A percentile compares a stretch with the other conserved stretches of the same genome.
Evolutionary conservation across 2,113 vertebrate genomes (phyloP).

Genomic region (Sarotherodon lohbergeri): DNA sequence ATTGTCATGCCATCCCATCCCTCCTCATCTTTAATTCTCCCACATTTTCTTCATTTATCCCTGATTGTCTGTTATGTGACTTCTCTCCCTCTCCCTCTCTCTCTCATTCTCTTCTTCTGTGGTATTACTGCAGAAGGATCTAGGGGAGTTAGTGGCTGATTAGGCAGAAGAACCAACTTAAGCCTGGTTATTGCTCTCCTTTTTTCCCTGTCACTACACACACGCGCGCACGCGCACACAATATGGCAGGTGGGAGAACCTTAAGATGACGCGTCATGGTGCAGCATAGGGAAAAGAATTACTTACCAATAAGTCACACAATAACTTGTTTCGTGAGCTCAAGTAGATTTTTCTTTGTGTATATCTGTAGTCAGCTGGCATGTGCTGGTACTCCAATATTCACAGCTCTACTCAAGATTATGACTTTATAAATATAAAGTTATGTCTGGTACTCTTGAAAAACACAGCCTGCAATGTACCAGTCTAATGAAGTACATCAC

Average conservation of each 20-base stretch:
- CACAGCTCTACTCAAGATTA: background rate
- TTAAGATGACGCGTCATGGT: background rate
- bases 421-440: background rate
- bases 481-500: background rate
- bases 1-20: background rate
- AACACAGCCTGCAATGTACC: background rate
- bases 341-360: background rate
- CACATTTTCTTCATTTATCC: background rate
- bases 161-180: background rate
- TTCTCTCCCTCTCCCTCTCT: background rate
- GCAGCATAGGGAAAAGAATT: background rate
- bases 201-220: background rate
- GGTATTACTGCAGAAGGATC: slow-evolving; percentile 2
- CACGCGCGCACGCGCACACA: background rate
- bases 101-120: background rate
- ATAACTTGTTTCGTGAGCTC: background rate
- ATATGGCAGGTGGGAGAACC: background rate
- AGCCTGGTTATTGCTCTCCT: slow-evolving; percentile 16
- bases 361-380: background rate
- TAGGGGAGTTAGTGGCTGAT: slow-evolving; percentile 26
- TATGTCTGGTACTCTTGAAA: background rate
- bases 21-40: background rate
- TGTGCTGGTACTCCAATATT: background rate
- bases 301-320: background rate
- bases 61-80: background rate